Conservation (phyloP, 2,888 invertebrate species). For the Ferdinandea cuprea region DNA sequence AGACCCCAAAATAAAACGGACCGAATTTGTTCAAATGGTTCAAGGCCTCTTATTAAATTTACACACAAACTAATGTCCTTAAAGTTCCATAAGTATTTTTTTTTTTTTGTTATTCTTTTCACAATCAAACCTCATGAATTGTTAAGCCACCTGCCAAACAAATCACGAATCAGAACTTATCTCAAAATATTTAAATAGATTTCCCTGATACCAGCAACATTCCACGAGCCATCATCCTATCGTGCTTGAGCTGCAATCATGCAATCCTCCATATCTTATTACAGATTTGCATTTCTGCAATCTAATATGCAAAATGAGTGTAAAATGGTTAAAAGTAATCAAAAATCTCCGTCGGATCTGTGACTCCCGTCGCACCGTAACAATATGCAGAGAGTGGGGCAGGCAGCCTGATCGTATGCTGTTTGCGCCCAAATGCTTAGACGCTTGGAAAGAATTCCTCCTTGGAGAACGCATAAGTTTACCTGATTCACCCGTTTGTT, state of each 20-base stretch:
- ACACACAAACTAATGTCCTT: no score
- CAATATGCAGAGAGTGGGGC: not conserved
- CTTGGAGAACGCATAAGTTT: conserved; percentile 38
- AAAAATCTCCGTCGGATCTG: conserved; percentile 4
- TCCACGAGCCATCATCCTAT: not conserved
- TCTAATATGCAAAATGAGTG: conserved; percentile 42
- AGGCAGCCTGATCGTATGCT: conserved; percentile 10
- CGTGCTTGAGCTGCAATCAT: not conserved
- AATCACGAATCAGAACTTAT: conserved; percentile 21
- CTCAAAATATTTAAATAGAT: conserved; percentile 19
- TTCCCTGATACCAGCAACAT: not conserved
- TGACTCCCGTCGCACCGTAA: no score
- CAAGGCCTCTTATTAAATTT: no score
- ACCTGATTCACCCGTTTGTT: conserved; percentile 67
- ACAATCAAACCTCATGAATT: not conserved
- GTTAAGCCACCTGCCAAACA: conserved; percentile 1
- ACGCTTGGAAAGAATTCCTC: not conserved
- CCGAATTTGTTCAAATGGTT: no score
- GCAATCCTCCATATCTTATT: conserved; percentile 19
- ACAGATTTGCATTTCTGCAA: conserved; percentile 42
- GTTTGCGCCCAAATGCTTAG: conserved; percentile 8
- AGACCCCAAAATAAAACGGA: no score
- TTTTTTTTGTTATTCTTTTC: not conserved
- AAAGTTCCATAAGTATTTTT: no score
- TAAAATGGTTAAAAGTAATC: conserved; percentile 36